phyloP scores from a whole-genome alignment of 1,140 invertebrate genomes.

The Temnothorax nylanderi region DNA sequence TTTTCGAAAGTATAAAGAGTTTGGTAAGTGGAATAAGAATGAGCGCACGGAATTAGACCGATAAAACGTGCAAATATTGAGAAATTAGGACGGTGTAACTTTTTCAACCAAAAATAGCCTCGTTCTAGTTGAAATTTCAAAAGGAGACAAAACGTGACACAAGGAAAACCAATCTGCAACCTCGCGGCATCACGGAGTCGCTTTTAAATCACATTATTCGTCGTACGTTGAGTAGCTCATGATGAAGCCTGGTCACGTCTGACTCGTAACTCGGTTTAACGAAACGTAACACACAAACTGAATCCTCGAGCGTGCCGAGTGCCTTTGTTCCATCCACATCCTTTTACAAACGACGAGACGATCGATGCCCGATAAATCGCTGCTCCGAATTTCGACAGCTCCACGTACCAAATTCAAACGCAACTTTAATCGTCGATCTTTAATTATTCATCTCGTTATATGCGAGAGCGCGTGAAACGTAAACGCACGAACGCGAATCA shows the following conservation, averaged over 20 bases:
- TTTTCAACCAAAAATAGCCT: not conserved
- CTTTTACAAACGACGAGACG: not conserved
- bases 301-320: slow-evolving; percentile 76
- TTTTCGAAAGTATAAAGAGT: not conserved
- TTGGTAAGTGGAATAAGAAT: not conserved
- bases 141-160: slow-evolving; percentile 42
- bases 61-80: not conserved
- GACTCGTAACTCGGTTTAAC: slow-evolving; percentile 81
- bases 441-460: not conserved
- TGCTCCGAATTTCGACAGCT: not conserved
- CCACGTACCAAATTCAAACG: not conserved
- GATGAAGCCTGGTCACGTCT: slow-evolving; percentile 78
- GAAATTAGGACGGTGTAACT: not conserved
- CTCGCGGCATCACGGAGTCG: slow-evolving; percentile 36
- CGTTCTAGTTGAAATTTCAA: slow-evolving; percentile 20
- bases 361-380: not conserved
- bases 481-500: not conserved
- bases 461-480: not conserved
- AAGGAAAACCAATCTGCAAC: slow-evolving; percentile 57
- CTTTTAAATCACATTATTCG: slow-evolving; percentile 68
- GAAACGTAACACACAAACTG: slow-evolving; percentile 81
- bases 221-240: slow-evolving; percentile 71
- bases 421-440: not conserved
- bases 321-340: slow-evolving; percentile 29
- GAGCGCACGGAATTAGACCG: not conserved